Evolutionary conservation across 2,888 invertebrate species (phyloP), one percentile per base, ranked within the genome.

Genomic region (Chrysolina oricalcia): DNA sequence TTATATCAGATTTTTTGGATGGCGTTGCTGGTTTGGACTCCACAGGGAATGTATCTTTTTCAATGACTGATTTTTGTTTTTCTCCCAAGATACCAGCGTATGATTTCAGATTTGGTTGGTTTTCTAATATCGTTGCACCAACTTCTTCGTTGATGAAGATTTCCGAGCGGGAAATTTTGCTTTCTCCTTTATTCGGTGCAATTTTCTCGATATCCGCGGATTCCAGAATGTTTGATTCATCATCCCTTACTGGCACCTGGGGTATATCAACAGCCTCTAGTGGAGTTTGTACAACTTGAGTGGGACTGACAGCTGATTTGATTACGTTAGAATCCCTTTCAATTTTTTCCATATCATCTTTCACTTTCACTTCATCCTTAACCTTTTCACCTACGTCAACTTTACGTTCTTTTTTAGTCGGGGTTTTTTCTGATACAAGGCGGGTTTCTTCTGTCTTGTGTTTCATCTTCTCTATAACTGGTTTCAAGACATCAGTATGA

Each of bases 1-100:
- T 74, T 27, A 82, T 80, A 75, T 81, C 74, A 53, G 78, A 75
- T 21, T 78, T 74, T 66, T 77, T 74, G 41, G 65, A 41, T 1
- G 67, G 63, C n/a, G 56, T 43, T 15, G 68, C 17, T 10, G 70
- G 40, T 62, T 74, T 72, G 23, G 62, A 63, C 73, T 76, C 21
- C 66, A 10, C 59, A 41, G 46, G 59, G 41, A 4, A 27, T 74
- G n/a, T n/a, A n/a, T 75, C 46, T n/a, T 19, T 17, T 41, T 75
- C 62, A 56, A 43, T 41, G n/a, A 69, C 73, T 48, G 74, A 59
- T 40, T 50, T 72, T 70, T 74, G 73, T 27, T 63, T 66, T 17
- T 72, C 50, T 21, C 70, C 77, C 9, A 74, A 68, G 27, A 80
- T 77, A 21, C 76, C 73, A 8, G 80, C 80, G 53, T 80, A 80